These are phyloP conservation scores for Cosmorhoe ocellata DNA, from an alignment of 2,888 invertebrate genomes.

Conservation along the genomic window DNA sequence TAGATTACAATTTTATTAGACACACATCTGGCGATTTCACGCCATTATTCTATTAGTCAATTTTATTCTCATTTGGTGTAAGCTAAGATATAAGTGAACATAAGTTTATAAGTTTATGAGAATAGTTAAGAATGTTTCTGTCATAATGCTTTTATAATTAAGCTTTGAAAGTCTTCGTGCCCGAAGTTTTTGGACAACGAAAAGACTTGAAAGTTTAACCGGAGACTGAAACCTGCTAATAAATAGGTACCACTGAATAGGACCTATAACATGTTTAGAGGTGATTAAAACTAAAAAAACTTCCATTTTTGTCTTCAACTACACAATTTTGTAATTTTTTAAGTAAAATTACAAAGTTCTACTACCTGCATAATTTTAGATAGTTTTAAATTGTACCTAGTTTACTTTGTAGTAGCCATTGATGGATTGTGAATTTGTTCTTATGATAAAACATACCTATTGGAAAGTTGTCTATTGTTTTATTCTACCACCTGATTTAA, in stretches of 20 bases:
- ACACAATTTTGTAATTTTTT: slow-evolving; percentile 70
- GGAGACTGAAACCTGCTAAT: slow-evolving; percentile 51
- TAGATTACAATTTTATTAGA: too few species aligned
- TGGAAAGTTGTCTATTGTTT: slow-evolving; percentile 31
- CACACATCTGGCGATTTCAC: neutral
- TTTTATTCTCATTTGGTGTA: slow-evolving; percentile 29
- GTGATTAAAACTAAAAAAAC: too few species aligned
- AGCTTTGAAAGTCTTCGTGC: slow-evolving; percentile 64
- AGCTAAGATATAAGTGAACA: slow-evolving; percentile 22
- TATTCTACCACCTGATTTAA: slow-evolving; percentile 7
- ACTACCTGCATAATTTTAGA: slow-evolving; percentile 23
- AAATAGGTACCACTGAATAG: neutral
- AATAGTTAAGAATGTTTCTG: slow-evolving; percentile 27
- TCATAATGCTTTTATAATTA: slow-evolving; percentile 33
- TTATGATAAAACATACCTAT: slow-evolving; percentile 37
- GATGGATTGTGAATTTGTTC: slow-evolving; percentile 41
- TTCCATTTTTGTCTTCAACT: too few species aligned
- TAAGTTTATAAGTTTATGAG: slow-evolving; percentile 5
- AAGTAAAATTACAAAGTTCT: slow-evolving; percentile 69
- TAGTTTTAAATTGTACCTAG: slow-evolving; percentile 14
- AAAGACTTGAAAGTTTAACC: slow-evolving; percentile 57
- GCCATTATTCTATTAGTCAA: slow-evolving; percentile 33
- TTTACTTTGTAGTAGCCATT: slow-evolving; percentile 31
- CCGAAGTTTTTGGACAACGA: slow-evolving; percentile 68
- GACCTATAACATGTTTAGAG: too few species aligned